phyloP scores from a whole-genome alignment of 2,888 invertebrate species.

The Cosmopolites sordidus region DNA sequence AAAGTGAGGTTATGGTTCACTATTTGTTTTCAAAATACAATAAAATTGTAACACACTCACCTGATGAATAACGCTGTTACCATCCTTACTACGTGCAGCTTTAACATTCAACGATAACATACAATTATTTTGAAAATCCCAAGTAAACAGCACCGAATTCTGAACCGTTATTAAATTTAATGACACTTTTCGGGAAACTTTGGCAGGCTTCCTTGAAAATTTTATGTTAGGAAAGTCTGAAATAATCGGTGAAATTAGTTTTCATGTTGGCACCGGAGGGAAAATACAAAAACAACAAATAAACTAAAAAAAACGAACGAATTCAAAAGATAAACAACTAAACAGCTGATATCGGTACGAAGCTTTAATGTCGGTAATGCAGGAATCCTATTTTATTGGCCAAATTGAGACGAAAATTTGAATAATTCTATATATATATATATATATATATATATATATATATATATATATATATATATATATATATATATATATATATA shows the following conservation, averaged over 20 bases:
- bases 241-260: constrained; percentile 60
- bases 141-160: constrained; percentile 64
- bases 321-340: not conserved
- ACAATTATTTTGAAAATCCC: constrained; percentile 63
- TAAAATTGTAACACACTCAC: no score
- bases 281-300: constrained; percentile 1
- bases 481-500: no score
- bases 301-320: no score
- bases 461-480: no score
- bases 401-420: no score
- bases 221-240: constrained; percentile 57
- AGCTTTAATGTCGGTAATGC: no score
- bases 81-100: constrained; percentile 44
- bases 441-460: no score
- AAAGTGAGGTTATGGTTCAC: no score
- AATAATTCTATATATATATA: no score
- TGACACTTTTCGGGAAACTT: constrained; percentile 56
- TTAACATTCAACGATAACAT: constrained; percentile 60
- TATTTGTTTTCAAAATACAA: no score
- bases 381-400: no score
- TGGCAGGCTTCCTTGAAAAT: constrained; percentile 58
- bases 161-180: constrained; percentile 60
- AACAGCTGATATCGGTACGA: constrained; percentile 4
- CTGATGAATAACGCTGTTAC: constrained; percentile 57
- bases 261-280: constrained; percentile 11